Base-by-base conservation (phyloP, 2,113 vertebrate genomes). In the Barbus barbus region DNA sequence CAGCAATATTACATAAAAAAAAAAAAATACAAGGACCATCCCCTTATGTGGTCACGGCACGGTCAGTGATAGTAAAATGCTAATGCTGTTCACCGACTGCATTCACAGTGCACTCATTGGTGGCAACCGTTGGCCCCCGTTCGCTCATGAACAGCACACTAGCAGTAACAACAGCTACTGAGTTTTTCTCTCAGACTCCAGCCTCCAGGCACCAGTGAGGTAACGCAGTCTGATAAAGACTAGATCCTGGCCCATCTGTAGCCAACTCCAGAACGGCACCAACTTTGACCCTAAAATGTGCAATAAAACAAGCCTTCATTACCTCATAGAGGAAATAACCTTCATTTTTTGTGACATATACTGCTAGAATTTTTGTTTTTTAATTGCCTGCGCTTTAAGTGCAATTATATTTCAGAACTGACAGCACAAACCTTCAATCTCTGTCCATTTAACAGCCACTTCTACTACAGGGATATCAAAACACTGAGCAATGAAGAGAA, bases 201-300 rank as follows among this genome's bases (percentile, higher is more conserved):
- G 92, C 85, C 86, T 96, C 98, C 98, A 99, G 92, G 96, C 97
- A 90, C 98, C 96, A 16, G 95, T 98, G 90, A 99, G 87, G 89
- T 99, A 99, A 71, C 97, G 96, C 80, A 98, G 93, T 85, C 97
- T 95, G 91, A 99, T 98, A 92, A 98, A 96, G 89, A 99, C 89
- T 72, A 99, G 95, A 91, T 99, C 98, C 76, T 83, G 94, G 86
- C 98, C 98, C 98, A 99, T 99, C 88, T 99, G 98, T 82, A 99
- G 90, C 98, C 98, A 99, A 91, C 98, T 99, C 98, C 98, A 99
- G 89, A 99, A 97, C 1, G 98, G 98, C 92, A 99, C 95, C 93
- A 99, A 92, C 88, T 99, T 99, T 84, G 98, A 99, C 83, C 97
- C 98, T 99, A 90, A 26, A 44, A 88, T 91, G 88, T 31, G 60